These are phyloP conservation scores for Microplitis deprimator DNA, from an alignment of 2,888 invertebrate species.

Conservation along the genomic window DNA sequence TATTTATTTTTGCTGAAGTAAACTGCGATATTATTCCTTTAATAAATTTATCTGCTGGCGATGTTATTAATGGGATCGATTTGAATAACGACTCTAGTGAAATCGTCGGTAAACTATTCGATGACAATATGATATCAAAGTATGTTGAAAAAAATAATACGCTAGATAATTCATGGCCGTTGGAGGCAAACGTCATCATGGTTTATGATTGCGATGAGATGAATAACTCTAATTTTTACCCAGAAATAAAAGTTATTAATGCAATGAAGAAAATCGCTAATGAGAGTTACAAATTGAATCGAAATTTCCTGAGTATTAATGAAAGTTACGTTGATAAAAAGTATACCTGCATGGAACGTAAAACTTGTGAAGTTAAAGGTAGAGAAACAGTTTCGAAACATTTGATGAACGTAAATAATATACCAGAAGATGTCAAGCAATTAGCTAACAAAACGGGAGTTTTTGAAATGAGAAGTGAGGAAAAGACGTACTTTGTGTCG, in stretches of 20 bases:
- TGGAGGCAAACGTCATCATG: accelerated
- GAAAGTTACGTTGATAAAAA: background rate
- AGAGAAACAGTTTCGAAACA: background rate
- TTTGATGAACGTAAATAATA: background rate
- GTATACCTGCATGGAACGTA: background rate
- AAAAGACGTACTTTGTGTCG: background rate
- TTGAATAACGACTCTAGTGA: no score
- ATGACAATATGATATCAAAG: no score
- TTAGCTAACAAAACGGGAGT: background rate
- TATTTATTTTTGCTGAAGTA: no score
- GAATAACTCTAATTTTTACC: no score
- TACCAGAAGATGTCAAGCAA: background rate
- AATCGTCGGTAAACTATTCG: no score
- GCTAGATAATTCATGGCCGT: no score
- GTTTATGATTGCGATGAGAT: no score
- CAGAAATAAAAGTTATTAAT: no score
- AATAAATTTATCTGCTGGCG: no score
- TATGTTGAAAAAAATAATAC: no score
- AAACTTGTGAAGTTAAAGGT: background rate
- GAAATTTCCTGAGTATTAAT: background rate
- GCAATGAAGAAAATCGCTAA: background rate
- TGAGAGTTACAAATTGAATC: background rate
- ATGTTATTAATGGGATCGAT: no score
- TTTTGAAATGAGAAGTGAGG: background rate
- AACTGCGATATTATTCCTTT: no score